Percentiles rank a stretch among this genome's conserved stretches.
Conservation (phyloP, 2,113 vertebrate genomes). For the Cairina moschata region DNA sequence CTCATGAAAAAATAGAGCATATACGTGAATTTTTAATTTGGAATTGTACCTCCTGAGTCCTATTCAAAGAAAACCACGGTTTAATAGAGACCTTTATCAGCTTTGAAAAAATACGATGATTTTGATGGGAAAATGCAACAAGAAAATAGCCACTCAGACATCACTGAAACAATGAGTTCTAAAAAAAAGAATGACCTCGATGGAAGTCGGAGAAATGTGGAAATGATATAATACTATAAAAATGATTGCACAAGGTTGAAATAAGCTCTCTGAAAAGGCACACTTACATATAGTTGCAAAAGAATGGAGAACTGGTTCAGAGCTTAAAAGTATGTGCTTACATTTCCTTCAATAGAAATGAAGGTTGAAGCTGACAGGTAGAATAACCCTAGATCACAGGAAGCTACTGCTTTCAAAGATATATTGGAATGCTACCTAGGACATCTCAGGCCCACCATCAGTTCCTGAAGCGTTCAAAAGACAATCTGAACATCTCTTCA, state of each 20-base stretch:
- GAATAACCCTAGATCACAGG: not conserved
- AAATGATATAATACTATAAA: not conserved
- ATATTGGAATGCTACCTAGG: not conserved
- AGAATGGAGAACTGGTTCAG: not conserved
- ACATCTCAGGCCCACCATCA: not conserved
- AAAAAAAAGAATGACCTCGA: not conserved
- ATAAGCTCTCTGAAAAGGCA: not conserved
- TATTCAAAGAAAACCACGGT: not conserved
- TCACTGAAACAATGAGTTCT: not conserved
- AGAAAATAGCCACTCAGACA: not conserved
- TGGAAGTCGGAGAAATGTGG: not conserved
- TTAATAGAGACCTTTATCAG: not conserved
- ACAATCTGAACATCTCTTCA: not conserved
- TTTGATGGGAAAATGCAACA: not conserved
- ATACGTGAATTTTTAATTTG: not conserved
- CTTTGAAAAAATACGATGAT: not conserved
- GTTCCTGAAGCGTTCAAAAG: not conserved
- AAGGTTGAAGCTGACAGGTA: not conserved
- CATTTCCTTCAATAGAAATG: not conserved
- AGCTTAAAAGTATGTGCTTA: not conserved
- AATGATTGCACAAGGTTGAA: not conserved
- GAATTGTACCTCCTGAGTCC: not conserved
- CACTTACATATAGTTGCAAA: not conserved
- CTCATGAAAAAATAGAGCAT: not conserved
- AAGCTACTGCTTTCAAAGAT: not conserved